Base-by-base conservation (phyloP, 2,113 vertebrate genomes). In the Peromyscus leucopus region DNA sequence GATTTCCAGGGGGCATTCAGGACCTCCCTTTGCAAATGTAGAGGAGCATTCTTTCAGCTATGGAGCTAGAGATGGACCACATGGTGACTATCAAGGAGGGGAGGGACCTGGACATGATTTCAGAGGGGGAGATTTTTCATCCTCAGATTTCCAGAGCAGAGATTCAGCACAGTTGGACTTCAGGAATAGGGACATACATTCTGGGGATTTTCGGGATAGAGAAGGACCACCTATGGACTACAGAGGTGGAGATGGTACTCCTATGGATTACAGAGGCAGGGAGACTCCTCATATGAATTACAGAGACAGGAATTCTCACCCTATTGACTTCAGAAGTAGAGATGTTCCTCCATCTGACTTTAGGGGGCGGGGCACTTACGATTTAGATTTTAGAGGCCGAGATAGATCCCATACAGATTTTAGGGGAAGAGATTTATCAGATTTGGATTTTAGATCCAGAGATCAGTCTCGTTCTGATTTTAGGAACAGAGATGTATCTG, bases 1-100 rank as follows among this genome's bases (percentile, higher is more conserved):
- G 98, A 99, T 98, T 99, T 99, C 98, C 99, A 99, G 98, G 99
- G n/a, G 98, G 98, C 96, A 98, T 97, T 97, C 98, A 98, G 98
- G 99, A 98, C 98, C 98, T 98, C 99, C 98, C 96, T 99, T 99
- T 99, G 98, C 98, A 97, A 98, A 98, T 98, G 98, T 99, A 98
- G 99, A 99, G 98, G 98, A 98, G 97, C 97, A 98, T 98, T 98
- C 99, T 98, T 99, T 99, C 98, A 99, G 99, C 98, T 99, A 99
- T 97, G 99, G 99, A 98, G 98, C 99, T 98, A 99, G 98, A 98
- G 99, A 99, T 98, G 97, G 98, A 98, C 85, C 98, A n/a, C 98
- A 96, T 98, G 98, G 98, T 98, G 98, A 99, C 98, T 99, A 98
- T 98, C 98, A 98, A 98, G 98, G 98, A 95, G 98, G 98, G 98